Evolutionary conservation across 2,888 invertebrate genomes (phyloP).

Genomic region (Hydrotaea cyrtoneurina): DNA sequence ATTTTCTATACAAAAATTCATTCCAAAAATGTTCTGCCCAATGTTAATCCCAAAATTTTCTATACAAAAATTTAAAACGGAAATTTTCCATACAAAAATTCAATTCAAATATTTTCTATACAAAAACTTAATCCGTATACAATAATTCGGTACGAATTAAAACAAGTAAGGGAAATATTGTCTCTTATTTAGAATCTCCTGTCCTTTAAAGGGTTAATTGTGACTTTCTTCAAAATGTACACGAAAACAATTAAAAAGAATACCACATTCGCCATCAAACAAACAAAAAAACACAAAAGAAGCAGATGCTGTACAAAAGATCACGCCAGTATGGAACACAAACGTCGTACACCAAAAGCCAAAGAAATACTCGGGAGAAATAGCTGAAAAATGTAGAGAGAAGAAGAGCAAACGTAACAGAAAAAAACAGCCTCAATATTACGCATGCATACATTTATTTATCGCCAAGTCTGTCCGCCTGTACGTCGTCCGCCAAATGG

Average conservation of each 20-base stretch:
- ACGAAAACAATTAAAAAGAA: slow-evolving; percentile 35
- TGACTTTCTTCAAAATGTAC: not conserved
- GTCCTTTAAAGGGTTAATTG: too few relatives aligned
- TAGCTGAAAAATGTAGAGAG: not conserved
- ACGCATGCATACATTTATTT: slow-evolving; percentile 24
- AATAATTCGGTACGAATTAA: not conserved
- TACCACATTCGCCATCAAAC: not conserved
- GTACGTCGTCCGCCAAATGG: slow-evolving; percentile 33
- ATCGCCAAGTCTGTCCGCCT: not conserved
- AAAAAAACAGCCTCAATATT: not conserved
- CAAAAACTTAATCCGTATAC: not conserved
- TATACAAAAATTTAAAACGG: too few relatives aligned
- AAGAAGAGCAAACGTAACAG: not conserved
- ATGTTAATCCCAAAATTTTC: too few relatives aligned
- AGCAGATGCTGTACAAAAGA: slow-evolving; percentile 52
- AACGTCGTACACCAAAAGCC: too few relatives aligned
- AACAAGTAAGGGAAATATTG: too few relatives aligned
- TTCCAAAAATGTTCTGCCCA: too few relatives aligned
- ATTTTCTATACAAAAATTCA: not conserved
- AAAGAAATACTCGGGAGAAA: not conserved
- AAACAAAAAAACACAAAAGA: slow-evolving; percentile 16
- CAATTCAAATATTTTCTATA: too few relatives aligned
- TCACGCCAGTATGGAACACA: not conserved
- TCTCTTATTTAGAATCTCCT: too few relatives aligned
- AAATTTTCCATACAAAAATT: too few relatives aligned